A percentile compares a stretch with the other conserved stretches of the same genome.
Evolutionary conservation across 2,797 vertebrate genomes (phyloP).

Genomic region (Sebastes wilsoni): DNA sequence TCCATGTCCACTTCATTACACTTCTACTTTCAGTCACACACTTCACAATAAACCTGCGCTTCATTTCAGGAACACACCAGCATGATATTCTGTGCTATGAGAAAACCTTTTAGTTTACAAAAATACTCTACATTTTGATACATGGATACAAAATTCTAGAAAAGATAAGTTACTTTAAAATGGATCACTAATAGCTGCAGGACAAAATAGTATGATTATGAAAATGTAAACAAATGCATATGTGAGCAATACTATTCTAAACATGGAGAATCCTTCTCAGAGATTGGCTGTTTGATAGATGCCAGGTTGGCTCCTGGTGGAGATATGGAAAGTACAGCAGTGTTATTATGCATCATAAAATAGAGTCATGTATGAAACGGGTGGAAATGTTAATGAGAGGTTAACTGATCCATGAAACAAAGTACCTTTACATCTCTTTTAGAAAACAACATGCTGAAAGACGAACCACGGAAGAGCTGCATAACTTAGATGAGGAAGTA

Average conservation of each 20-base stretch:
- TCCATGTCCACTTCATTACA: slow-evolving; percentile 43
- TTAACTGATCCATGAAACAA: slow-evolving; percentile 58
- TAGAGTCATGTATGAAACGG: slow-evolving; percentile 54
- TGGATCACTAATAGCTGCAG: slow-evolving; percentile 74
- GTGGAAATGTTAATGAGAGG: slow-evolving; percentile 58
- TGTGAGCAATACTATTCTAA: slow-evolving; percentile 46
- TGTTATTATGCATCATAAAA: slow-evolving; percentile 50
- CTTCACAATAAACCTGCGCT: slow-evolving; percentile 64
- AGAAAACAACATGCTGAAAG: slow-evolving; percentile 49
- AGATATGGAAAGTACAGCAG: slow-evolving; percentile 69
- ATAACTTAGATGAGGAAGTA: slow-evolving; percentile 66
- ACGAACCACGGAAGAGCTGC: slow-evolving; percentile 59
- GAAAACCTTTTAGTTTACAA: slow-evolving; percentile 80
- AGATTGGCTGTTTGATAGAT: slow-evolving; percentile 49
- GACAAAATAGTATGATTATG: slow-evolving; percentile 74
- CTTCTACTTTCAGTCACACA: slow-evolving; percentile 46
- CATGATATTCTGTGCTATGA: slow-evolving; percentile 78
- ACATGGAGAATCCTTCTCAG: slow-evolving; percentile 45
- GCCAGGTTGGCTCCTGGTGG: slow-evolving; percentile 60
- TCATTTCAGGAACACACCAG: slow-evolving; percentile 63
- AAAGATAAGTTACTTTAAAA: slow-evolving; percentile 82
- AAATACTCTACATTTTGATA: slow-evolving; percentile 85
- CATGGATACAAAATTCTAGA: slow-evolving; percentile 82
- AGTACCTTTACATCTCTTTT: slow-evolving; percentile 67
- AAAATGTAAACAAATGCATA: slow-evolving; percentile 79